A percentile compares a stretch with the other conserved stretches of the same genome.
Evolutionary conservation across 2,888 invertebrate genomes (phyloP).

Genomic region (Drosophila buzzatii): DNA sequence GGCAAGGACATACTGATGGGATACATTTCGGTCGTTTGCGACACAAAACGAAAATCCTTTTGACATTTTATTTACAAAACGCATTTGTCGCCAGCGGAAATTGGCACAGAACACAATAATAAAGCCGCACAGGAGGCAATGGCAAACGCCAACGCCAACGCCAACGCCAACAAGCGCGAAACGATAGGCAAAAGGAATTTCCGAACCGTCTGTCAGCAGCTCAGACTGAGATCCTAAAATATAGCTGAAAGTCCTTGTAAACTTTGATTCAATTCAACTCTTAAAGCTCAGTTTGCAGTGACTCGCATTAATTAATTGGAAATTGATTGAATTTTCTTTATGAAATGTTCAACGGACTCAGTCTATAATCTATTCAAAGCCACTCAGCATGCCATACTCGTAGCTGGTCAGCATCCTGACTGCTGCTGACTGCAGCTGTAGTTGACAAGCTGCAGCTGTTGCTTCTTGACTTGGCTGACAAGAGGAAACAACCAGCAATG

Average conservation of each 20-base stretch:
- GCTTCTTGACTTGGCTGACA: background rate
- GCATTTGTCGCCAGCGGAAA: slow-evolving; percentile 73
- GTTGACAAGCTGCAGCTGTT: slow-evolving; percentile 30
- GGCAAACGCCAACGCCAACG: slow-evolving; percentile 19
- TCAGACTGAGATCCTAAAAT: background rate
- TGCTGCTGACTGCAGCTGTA: slow-evolving; percentile 15
- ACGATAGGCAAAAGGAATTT: slow-evolving; percentile 27
- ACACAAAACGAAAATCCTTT: slow-evolving; percentile 65
- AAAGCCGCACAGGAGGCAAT: slow-evolving; percentile 56
- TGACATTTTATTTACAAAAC: slow-evolving; percentile 77
- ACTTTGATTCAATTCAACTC: slow-evolving; percentile 15
- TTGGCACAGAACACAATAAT: slow-evolving; percentile 73
- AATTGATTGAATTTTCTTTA: background rate
- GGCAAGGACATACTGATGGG: slow-evolving; percentile 43
- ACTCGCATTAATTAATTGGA: background rate
- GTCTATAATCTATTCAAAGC: background rate
- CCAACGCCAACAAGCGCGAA: slow-evolving; percentile 45
- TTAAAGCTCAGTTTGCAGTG: background rate
- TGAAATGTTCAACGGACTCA: too few relatives aligned
- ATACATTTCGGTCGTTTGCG: slow-evolving; percentile 51
- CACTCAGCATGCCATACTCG: too few relatives aligned
- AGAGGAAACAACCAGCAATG: background rate
- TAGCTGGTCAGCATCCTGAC: too few relatives aligned
- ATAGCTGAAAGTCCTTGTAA: background rate
- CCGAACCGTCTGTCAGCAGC: slow-evolving; percentile 24